Conservation (phyloP, 2,113 vertebrate genomes). For the Gavialis gangeticus region DNA sequence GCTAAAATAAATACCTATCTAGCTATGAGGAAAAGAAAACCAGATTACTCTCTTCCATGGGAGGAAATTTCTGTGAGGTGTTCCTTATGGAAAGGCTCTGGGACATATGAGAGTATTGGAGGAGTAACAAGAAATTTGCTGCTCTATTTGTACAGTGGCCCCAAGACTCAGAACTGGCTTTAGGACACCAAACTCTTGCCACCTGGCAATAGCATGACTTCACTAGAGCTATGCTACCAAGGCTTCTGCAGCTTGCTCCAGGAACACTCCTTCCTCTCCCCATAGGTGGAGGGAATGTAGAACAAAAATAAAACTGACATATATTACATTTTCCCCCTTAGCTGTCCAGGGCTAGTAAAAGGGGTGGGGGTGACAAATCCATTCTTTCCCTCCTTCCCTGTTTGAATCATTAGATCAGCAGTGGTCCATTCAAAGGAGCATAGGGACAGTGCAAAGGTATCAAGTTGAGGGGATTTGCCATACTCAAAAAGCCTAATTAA, state of each 20-base stretch:
- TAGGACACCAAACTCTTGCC: neutral
- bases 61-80: neutral
- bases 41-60: neutral
- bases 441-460: too few relatives aligned
- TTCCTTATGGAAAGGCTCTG: neutral
- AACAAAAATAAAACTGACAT: neutral
- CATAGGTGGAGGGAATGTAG: neutral
- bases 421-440: too few relatives aligned
- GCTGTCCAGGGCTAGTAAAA: neutral
- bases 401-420: too few relatives aligned
- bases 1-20: neutral
- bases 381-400: neutral
- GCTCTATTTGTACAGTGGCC: neutral
- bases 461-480: neutral
- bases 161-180: neutral
- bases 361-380: neutral
- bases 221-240: accelerated
- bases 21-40: neutral
- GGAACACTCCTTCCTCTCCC: neutral
- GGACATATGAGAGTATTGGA: neutral
- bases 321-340: neutral
- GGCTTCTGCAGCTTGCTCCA: neutral
- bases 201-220: neutral
- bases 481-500: neutral
- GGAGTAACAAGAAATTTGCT: neutral